Evolutionary conservation across 35 echinoderm and acorn worm genomes (phyloP), one percentile per base, ranked within the genome.

Genomic region (Nesometra sesokonis): DNA sequence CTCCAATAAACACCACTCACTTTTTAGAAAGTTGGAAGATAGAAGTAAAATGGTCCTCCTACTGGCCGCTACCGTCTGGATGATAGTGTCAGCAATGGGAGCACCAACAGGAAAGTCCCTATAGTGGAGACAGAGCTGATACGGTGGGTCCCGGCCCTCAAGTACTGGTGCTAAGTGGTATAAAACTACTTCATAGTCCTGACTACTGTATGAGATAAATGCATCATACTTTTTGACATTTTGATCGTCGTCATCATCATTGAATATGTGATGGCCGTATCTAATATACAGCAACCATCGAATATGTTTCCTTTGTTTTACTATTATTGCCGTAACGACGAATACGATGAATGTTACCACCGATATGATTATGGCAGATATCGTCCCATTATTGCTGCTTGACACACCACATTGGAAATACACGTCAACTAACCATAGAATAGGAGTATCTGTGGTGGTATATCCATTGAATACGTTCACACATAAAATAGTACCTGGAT

Each of bases 181-280:
- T 23, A 38, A 83, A 2, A 37, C 35, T 17, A 37, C 81, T 34
- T 83, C 9, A 21, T 39, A 30, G 19, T 83, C 34, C n/a, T 3
- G 4, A 83, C 81, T 37, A 29, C 35, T 30, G n/a, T 83, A 83
- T 34, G 32, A 83, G 17, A 83, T 38, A 83, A 83, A 83, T 17
- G 81, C 81, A 83, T 83, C 81, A 29, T 36, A 83, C 9, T 35
- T 83, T 31, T 83, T 83, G 11, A 30, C 34, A 83, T 83, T 35
- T 27, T 67, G 7, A 2, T 67, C 52, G 23, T 67, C 52, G 77
- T 77, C 47, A 67, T 67, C 23, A 17, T 67, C 52, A 67, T 67
- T 27, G 21, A 67, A 27, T 27, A 67, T 1, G 9, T 19, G 8
- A 27, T 67, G 2, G 0, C 52, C 11, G 52, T 67, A 67, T 67